Conservation (phyloP, 2,797 vertebrate species). For the Intellagama lesueurii region DNA sequence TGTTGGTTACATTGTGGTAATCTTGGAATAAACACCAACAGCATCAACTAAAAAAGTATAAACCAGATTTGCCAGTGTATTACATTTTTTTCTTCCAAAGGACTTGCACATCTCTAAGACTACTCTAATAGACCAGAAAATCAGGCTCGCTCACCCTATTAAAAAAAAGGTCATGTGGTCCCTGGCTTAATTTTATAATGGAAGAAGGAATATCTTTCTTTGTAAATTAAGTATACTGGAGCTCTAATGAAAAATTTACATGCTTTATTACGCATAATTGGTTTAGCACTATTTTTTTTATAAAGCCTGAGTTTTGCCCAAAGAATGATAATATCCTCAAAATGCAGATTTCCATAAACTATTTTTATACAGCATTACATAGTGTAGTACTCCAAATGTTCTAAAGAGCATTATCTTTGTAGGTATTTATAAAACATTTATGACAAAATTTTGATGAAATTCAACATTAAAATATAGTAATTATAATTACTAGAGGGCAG, state of each 20-base stretch:
- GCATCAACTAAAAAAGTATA: slow-evolving; percentile 48
- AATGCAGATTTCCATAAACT: slow-evolving; percentile 37
- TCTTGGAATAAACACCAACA: slow-evolving; percentile 71
- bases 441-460: slow-evolving; percentile 49
- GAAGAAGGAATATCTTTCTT: slow-evolving; percentile 39
- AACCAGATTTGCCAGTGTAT: slow-evolving; percentile 54
- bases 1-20: slow-evolving; percentile 69
- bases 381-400: slow-evolving; percentile 40
- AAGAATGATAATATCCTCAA: slow-evolving; percentile 35
- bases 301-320: slow-evolving; percentile 24
- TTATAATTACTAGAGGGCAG: slow-evolving; percentile 34
- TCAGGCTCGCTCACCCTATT: slow-evolving; percentile 54
- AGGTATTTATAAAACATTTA: slow-evolving; percentile 44
- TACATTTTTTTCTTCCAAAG: slow-evolving; percentile 47
- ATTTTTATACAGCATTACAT: slow-evolving; percentile 45
- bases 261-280: slow-evolving; percentile 21
- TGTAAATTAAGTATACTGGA: slow-evolving; percentile 34
- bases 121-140: slow-evolving; percentile 40
- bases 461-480: slow-evolving; percentile 22
- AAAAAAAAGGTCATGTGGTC: slow-evolving; percentile 46
- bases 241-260: slow-evolving; percentile 50
- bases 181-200: slow-evolving; percentile 45
- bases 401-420: slow-evolving; percentile 45
- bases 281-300: slow-evolving; percentile 33
- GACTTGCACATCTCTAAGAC: slow-evolving; percentile 48